Conservation (phyloP, 2,888 invertebrate species). For the Parnassius smintheus region DNA sequence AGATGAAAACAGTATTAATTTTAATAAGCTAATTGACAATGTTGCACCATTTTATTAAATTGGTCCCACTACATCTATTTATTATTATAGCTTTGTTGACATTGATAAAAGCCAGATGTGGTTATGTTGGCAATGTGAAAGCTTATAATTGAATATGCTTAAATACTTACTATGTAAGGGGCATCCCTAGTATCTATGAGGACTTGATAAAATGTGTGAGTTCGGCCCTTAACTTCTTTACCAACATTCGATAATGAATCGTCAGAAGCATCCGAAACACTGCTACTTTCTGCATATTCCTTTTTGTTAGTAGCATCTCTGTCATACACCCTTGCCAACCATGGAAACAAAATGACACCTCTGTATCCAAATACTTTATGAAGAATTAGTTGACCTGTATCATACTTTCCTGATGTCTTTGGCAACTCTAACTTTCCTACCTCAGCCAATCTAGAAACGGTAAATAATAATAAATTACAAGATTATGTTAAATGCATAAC, state of each 20-base stretch:
- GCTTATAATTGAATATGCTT: neutral
- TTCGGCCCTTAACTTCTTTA: constrained; percentile 93
- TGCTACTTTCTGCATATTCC: constrained; percentile 66
- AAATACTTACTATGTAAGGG: constrained; percentile 92
- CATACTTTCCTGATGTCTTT: constrained; percentile 94
- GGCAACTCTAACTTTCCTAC: constrained; percentile 95
- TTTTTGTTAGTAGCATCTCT: constrained; percentile 90
- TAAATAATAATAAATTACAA: constrained; percentile 31
- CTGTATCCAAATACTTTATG: constrained; percentile 98
- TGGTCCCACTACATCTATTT: too few species aligned
- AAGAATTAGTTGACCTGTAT: constrained; percentile 96
- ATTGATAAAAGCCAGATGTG: too few species aligned
- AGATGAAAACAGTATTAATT: too few species aligned
- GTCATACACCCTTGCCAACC: constrained; percentile 97
- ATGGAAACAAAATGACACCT: constrained; percentile 97
- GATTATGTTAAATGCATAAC: constrained; percentile 63
- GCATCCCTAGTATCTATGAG: constrained; percentile 98
- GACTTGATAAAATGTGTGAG: constrained; percentile 98
- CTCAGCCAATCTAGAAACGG: constrained; percentile 89
- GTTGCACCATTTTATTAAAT: too few species aligned
- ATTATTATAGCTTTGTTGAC: too few species aligned
- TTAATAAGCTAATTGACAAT: too few species aligned
- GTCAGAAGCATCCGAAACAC: constrained; percentile 46
- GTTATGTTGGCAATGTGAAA: too few species aligned
- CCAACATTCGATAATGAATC: constrained; percentile 81